phyloP scores from a whole-genome alignment of 2,888 invertebrate genomes.

The Eretmocerus hayati region DNA sequence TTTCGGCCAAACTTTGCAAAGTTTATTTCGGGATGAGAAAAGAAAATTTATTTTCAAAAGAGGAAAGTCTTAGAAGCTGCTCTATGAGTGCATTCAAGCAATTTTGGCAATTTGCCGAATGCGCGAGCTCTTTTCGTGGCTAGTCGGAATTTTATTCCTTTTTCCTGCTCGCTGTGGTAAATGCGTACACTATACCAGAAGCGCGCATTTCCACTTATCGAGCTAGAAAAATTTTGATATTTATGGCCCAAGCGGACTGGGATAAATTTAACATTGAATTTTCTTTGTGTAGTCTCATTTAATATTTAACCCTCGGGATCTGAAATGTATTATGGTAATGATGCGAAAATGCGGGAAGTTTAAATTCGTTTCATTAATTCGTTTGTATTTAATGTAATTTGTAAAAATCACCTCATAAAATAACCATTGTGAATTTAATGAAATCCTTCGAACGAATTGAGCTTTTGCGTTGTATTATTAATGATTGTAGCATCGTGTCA shows the following conservation, averaged over 20 bases:
- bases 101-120: constrained; percentile 16
- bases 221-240: not conserved
- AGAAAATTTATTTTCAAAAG: constrained; percentile 8
- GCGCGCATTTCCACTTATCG: not conserved
- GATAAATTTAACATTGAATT: not conserved
- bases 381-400: too few species aligned
- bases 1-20: too few species aligned
- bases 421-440: too few species aligned
- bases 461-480: too few species aligned
- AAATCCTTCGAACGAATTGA: too few species aligned
- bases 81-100: not conserved
- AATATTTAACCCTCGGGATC: too few species aligned
- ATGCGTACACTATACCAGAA: not conserved
- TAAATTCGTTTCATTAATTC: too few species aligned
- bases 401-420: too few species aligned
- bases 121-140: constrained; percentile 1
- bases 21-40: constrained; percentile 9
- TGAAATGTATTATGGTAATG: too few species aligned
- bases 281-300: too few species aligned
- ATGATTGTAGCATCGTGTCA: too few species aligned
- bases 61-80: constrained; percentile 3
- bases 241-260: not conserved
- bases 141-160: constrained; percentile 2
- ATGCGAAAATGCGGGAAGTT: too few species aligned
- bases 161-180: constrained; percentile 2